Percentiles rank a stretch among this genome's conserved stretches.
Conservation (phyloP, 2,113 vertebrate genomes). For the Strix uralensis region DNA sequence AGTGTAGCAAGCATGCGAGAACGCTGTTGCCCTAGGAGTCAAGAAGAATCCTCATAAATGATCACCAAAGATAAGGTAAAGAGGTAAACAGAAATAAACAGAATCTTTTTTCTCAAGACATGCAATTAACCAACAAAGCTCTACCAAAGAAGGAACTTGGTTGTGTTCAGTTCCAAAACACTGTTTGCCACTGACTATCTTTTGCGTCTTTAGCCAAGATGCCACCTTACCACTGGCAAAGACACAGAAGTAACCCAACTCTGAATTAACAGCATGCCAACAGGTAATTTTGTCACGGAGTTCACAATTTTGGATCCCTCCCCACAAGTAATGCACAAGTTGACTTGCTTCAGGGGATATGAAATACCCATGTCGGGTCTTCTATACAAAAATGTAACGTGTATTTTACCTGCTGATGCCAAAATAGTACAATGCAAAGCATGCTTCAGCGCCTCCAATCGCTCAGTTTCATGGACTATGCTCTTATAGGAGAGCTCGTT, state of each 20-base stretch:
- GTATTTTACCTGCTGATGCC: conserved; percentile 91
- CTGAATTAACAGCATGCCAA: background rate
- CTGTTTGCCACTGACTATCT: background rate
- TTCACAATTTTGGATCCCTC: background rate
- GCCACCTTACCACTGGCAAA: background rate
- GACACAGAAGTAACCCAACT: background rate
- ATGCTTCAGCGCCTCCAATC: conserved; percentile 94
- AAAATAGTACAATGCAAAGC: conserved; percentile 97
- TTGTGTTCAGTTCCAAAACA: background rate
- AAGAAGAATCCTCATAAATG: background rate
- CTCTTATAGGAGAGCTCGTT: conserved; percentile 98
- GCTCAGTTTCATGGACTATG: conserved; percentile 94
- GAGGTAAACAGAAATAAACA: background rate
- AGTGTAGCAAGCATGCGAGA: conserved; percentile 98
- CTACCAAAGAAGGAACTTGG: background rate
- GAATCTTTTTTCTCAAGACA: background rate
- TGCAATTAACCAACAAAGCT: background rate
- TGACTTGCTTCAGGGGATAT: background rate
- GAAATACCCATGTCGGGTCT: background rate
- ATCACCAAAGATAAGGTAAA: background rate
- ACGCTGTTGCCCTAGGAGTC: conserved; percentile 88
- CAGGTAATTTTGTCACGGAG: rapidly evolving
- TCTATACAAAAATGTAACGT: background rate
- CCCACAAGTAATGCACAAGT: background rate
- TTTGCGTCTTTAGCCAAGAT: background rate